Evolutionary conservation across 2,888 invertebrate genomes (phyloP), one percentile per base, ranked within the genome.

Genomic region (Eudemis profundana): DNA sequence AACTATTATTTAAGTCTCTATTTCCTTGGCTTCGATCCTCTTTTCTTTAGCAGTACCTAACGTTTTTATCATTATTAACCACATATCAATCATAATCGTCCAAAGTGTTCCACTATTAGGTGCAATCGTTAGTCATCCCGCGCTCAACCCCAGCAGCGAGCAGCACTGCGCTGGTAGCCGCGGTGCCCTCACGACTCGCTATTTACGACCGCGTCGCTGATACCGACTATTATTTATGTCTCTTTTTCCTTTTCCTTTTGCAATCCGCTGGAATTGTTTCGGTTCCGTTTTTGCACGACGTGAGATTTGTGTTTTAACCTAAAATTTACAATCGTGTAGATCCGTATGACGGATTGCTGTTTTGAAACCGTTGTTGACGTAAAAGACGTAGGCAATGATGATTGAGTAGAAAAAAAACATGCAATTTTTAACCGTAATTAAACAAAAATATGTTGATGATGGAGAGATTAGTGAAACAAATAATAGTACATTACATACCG

Each of bases 1-100:
- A 74, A 77, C 76, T 80, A 84, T 88, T 85, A 89, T 90, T 90
- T 89, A 89, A 86, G 89, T 85, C 85, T 86, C 79, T 83, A 85
- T 87, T 86, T 81, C 84, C 79, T 83, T 81, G n/a, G n/a, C 84
- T 79, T 83, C 84, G n/a, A n/a, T n/a, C n/a, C n/a, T n/a, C n/a
- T 83, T 84, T 81, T 80, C 78, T 75, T 72, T 69, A 69, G 66
- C 51, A 57, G 61, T 77, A 73, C 49, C n/a, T n/a, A n/a, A n/a
- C n/a, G n/a, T n/a, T n/a, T n/a, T n/a, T n/a, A n/a, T n/a, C n/a
- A n/a, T n/a, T n/a, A n/a, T n/a, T n/a, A n/a, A n/a, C n/a, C n/a
- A n/a, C n/a, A n/a, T n/a, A n/a, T n/a, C n/a, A n/a, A n/a, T n/a
- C n/a, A n/a, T 15, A 8, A 12, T 17, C 27, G 15, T 29, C 17